These are phyloP conservation scores for Eunapius fragilis DNA, from an alignment of 37 sponge, comb jelly and placozoan genomes.

Conservation along the genomic window DNA sequence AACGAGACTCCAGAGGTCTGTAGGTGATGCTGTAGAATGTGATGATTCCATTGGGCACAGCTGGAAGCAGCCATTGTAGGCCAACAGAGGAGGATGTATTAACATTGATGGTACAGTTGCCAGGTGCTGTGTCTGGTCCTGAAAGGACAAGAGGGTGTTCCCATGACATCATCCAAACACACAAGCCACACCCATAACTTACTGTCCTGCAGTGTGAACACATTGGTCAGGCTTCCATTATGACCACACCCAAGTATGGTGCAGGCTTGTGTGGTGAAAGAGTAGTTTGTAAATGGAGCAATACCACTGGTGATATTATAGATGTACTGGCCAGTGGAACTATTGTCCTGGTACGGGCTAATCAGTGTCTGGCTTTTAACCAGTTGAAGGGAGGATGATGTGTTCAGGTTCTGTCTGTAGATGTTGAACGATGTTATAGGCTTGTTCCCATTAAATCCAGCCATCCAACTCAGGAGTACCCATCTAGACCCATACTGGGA, in stretches of 20 bases:
- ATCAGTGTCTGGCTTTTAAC: neutral
- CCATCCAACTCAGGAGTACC: conserved; percentile 46
- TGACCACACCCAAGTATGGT: conserved; percentile 61
- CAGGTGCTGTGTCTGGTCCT: conserved; percentile 47
- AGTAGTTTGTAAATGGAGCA: conserved; percentile 59
- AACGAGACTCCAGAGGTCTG: neutral
- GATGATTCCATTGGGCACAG: conserved; percentile 60
- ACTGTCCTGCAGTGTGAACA: conserved; percentile 14
- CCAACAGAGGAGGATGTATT: conserved; percentile 5
- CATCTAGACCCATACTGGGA: conserved; percentile 10
- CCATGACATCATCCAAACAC: neutral
- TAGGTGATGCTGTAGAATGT: conserved; percentile 23
- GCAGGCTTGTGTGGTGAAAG: conserved; percentile 51
- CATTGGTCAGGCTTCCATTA: neutral
- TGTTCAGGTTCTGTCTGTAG: conserved; percentile 11
- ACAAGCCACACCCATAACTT: neutral
- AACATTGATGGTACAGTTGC: neutral
- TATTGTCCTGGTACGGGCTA: neutral
- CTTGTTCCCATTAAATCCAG: conserved; percentile 65
- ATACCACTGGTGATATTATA: conserved; percentile 32
- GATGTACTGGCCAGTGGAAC: neutral
- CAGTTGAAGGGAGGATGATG: neutral
- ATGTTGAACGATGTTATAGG: conserved; percentile 32
- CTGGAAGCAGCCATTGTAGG: conserved; percentile 41
- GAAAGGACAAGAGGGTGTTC: neutral